These are phyloP conservation scores for Ivindomyrus marchei DNA, from an alignment of 2,113 vertebrate genomes.

Conservation along the genomic window DNA sequence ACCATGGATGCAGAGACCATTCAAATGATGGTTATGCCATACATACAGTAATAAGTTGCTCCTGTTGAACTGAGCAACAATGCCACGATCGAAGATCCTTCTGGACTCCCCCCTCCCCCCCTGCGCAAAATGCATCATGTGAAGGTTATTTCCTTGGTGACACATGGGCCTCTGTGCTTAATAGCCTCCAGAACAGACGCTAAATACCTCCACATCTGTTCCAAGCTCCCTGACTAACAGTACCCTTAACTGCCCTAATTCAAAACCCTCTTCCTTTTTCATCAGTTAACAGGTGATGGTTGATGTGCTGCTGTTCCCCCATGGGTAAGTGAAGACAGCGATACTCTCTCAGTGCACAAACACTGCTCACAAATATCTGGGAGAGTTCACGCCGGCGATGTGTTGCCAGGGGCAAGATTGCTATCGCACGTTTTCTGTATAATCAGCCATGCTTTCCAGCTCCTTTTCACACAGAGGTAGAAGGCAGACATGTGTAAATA, in stretches of 20 bases:
- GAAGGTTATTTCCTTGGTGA: constrained; percentile 59
- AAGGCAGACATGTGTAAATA: background rate
- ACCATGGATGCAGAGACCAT: constrained; percentile 7
- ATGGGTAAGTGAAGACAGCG: constrained; percentile 39
- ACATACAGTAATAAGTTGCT: constrained; percentile 39
- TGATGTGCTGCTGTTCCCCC: constrained; percentile 25
- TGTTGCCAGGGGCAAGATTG: constrained; percentile 29
- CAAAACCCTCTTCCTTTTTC: constrained; percentile 42
- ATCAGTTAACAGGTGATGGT: constrained; percentile 31
- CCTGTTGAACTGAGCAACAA: constrained; percentile 31
- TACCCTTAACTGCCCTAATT: constrained; percentile 55
- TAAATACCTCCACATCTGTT: constrained; percentile 60
- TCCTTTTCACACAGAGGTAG: background rate
- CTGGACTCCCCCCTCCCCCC: constrained; percentile 34
- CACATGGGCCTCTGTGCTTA: constrained; percentile 53
- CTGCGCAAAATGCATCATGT: constrained; percentile 45
- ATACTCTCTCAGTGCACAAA: constrained; percentile 40
- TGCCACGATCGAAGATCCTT: constrained; percentile 41
- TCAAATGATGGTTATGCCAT: constrained; percentile 28
- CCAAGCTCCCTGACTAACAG: constrained; percentile 50
- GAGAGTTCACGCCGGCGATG: constrained; percentile 32
- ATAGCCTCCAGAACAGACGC: constrained; percentile 59
- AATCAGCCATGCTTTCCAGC: background rate
- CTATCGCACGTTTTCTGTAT: background rate
- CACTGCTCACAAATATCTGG: constrained; percentile 36